Base-by-base conservation (phyloP, 2,797 vertebrate species). In the Squalus acanthias region DNA sequence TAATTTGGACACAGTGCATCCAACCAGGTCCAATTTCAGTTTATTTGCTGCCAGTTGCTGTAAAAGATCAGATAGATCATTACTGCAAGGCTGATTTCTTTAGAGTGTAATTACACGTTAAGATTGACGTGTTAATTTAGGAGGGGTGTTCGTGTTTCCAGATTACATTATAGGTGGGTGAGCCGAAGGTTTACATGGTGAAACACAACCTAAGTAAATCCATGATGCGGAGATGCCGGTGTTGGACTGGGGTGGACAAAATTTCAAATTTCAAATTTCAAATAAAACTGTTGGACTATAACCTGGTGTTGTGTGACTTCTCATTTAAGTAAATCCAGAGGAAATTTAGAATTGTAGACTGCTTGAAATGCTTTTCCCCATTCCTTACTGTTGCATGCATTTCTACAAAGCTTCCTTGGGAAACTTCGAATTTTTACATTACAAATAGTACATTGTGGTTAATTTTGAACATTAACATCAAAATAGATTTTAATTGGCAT, bases 1-100 rank as follows among this genome's bases (percentile, higher is more conserved):
- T 74, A 95, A 57, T 95, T 63, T 74, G 70, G 22, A 70, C 46
- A 74, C 8, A 95, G 8, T 95, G 93, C n/a, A 95, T 70, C 93
- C 63, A 70, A 70, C 57, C 63, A 39, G 8, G 91, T 91, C 33
- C 63, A 93, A 93, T 93, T 67, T 39, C 63, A 93, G 63, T 67
- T 93, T 22, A 46, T 67, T 39, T 93, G n/a, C 60, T 93, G 91
- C 60, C 7, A 63, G 63, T 67, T 93, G 33, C 63, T 67, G 33
- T n/a, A 65, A 17, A 22, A 65, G 15, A 65, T 92, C 60, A 92
- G 60, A 39, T 39, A 17, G n/a, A 67, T 93, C 91, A 93, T 93
- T 46, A 33, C n/a, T 91, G 29, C 57, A n/a, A 91, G 10, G 57
- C 12, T 63, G 88, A 67, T 67, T 93, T 39, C 91, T 93, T n/a